A percentile compares a stretch with the other conserved stretches of the same genome.
Conservation (phyloP, 2,888 invertebrate genomes). For the Palloptera scutellata region DNA sequence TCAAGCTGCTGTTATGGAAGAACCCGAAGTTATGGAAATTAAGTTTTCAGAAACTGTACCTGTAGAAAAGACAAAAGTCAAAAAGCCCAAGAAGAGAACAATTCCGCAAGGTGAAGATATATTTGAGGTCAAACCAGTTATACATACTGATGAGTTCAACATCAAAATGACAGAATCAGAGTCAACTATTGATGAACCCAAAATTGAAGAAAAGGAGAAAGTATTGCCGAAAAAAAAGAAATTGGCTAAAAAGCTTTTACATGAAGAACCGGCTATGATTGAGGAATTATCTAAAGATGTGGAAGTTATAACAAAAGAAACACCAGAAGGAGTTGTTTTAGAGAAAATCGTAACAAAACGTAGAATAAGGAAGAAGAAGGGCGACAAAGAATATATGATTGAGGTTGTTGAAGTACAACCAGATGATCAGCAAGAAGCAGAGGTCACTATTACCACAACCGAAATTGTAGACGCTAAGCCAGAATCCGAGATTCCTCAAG, state of each 20-base stretch:
- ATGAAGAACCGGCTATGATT: slow-evolving; percentile 24
- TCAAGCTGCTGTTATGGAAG: slow-evolving; percentile 37
- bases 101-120: slow-evolving; percentile 31
- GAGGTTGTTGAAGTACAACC: slow-evolving; percentile 64
- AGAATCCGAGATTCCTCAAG: slow-evolving; percentile 28
- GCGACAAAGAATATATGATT: slow-evolving; percentile 64
- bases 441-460: slow-evolving; percentile 59
- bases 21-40: slow-evolving; percentile 48
- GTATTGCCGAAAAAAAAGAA: slow-evolving; percentile 24
- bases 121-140: slow-evolving; percentile 33
- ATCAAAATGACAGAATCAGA: slow-evolving; percentile 36
- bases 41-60: slow-evolving; percentile 43
- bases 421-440: slow-evolving; percentile 59
- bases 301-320: slow-evolving; percentile 47
- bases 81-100: slow-evolving; percentile 38
- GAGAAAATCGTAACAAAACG: slow-evolving; percentile 64
- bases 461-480: slow-evolving; percentile 47
- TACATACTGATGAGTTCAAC: slow-evolving; percentile 40
- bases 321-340: slow-evolving; percentile 55
- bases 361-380: slow-evolving; percentile 64
- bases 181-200: slow-evolving; percentile 27
- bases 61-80: slow-evolving; percentile 48
- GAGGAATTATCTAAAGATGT: slow-evolving; percentile 51
- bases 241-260: slow-evolving; percentile 20
- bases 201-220: slow-evolving; percentile 1